A percentile compares a stretch with the other conserved stretches of the same genome.
Evolutionary conservation across 2,113 vertebrate species (phyloP).

Genomic region (Bambusicola thoracicus): DNA sequence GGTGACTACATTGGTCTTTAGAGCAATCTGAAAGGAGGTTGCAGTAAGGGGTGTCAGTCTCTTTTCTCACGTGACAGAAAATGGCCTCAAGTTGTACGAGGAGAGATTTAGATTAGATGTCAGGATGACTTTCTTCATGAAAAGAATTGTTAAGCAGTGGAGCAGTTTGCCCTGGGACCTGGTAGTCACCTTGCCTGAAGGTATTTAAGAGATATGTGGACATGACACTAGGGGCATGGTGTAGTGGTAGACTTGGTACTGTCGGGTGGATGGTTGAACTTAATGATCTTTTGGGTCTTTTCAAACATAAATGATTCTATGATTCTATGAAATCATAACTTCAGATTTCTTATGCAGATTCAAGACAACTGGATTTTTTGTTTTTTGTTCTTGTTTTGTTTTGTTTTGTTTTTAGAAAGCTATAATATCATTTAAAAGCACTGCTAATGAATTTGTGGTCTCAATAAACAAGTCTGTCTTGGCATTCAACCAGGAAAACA

Average conservation of each 20-base stretch:
- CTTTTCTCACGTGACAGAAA: neutral
- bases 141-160: neutral
- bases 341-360: conserved; percentile 21
- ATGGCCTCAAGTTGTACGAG: neutral
- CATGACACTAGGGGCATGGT: neutral
- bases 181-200: neutral
- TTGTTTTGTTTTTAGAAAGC: neutral
- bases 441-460: conserved; percentile 29
- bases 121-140: neutral
- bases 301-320: neutral
- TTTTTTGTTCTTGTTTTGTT: neutral
- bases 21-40: neutral
- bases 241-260: neutral
- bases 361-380: neutral
- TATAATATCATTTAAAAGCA: conserved; percentile 25
- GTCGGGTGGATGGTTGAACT: neutral
- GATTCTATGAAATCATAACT: neutral
- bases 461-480: neutral
- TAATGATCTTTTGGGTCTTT: neutral
- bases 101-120: neutral
- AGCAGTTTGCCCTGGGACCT: neutral
- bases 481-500: conserved; percentile 14
- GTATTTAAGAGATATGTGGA: neutral
- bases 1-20: neutral
- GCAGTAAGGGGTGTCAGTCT: neutral